Conservation (phyloP, 2,797 vertebrate genomes). For the Mormyrus proboscirostris region DNA sequence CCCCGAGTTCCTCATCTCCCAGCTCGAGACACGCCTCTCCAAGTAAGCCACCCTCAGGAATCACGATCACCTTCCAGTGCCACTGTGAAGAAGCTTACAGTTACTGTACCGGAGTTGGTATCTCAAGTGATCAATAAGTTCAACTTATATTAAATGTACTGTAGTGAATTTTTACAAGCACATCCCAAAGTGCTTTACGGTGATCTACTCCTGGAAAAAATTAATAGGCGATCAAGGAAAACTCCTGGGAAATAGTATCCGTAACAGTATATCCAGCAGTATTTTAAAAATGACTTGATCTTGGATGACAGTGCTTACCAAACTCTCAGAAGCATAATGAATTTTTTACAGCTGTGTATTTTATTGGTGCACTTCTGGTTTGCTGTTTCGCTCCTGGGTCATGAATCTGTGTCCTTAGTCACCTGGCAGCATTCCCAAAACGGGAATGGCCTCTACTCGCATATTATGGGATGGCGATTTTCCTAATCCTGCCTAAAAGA, state of each 20-base stretch:
- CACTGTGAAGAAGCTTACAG: neutral
- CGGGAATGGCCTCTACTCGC: neutral
- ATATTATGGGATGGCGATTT: neutral
- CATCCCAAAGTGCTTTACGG: neutral
- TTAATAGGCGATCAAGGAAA: neutral
- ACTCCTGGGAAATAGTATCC: neutral
- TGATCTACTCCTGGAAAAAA: neutral
- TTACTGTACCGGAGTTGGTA: neutral
- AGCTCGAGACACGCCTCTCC: constrained; percentile 74
- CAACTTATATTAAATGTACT: neutral
- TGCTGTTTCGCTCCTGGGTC: neutral
- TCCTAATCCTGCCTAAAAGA: neutral
- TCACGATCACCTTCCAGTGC: neutral
- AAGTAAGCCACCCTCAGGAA: constrained; percentile 58
- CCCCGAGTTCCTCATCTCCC: constrained; percentile 75
- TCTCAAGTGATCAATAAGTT: neutral
- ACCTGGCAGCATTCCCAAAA: neutral
- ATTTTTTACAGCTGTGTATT: neutral
- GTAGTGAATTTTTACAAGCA: neutral
- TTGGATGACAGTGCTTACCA: neutral
- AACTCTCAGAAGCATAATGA: neutral
- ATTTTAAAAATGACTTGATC: neutral
- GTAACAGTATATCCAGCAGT: neutral
- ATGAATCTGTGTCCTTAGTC: neutral
- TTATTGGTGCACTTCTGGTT: neutral